These are phyloP conservation scores for Cephus cinctus DNA, from an alignment of 1,140 invertebrate genomes.

Conservation along the genomic window DNA sequence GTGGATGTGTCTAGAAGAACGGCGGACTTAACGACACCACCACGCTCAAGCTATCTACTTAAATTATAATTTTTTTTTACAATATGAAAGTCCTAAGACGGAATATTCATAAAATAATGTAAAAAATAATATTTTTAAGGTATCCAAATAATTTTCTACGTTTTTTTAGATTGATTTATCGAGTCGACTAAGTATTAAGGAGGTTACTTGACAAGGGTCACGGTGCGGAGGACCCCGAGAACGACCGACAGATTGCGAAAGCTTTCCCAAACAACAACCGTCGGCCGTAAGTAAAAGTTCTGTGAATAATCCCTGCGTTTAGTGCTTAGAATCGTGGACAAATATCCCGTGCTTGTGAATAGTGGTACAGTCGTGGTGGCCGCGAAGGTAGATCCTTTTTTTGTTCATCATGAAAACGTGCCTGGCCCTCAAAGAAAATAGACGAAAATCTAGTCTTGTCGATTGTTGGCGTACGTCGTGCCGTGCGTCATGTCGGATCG, in stretches of 20 bases:
- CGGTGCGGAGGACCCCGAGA: constrained; percentile 37
- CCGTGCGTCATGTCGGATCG: constrained; percentile 13
- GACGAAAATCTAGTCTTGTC: constrained; percentile 16
- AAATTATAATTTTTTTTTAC: not conserved
- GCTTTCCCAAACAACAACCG: constrained; percentile 54
- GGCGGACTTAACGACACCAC: constrained; percentile 24
- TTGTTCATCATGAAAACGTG: not conserved
- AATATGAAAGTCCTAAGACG: constrained; percentile 12
- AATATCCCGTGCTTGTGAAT: constrained; percentile 5
- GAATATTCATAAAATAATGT: not conserved
- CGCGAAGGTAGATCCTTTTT: constrained; percentile 15
- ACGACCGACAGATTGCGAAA: constrained; percentile 48
- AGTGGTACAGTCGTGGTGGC: constrained; percentile 12
- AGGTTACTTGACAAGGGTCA: not conserved
- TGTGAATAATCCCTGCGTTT: constrained; percentile 32
- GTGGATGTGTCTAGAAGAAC: constrained; percentile 26
- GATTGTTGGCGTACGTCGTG: constrained; percentile 24
- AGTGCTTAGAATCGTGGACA: constrained; percentile 17
- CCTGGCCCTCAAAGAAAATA: constrained; percentile 7
- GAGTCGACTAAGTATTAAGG: not conserved
- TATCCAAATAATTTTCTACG: not conserved
- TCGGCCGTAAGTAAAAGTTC: constrained; percentile 52
- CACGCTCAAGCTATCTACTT: constrained; percentile 21
- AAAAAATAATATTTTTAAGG: constrained; percentile 1
- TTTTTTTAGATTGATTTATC: not conserved